Base-by-base conservation (phyloP, 2,888 invertebrate species). In the Parnassius smintheus region DNA sequence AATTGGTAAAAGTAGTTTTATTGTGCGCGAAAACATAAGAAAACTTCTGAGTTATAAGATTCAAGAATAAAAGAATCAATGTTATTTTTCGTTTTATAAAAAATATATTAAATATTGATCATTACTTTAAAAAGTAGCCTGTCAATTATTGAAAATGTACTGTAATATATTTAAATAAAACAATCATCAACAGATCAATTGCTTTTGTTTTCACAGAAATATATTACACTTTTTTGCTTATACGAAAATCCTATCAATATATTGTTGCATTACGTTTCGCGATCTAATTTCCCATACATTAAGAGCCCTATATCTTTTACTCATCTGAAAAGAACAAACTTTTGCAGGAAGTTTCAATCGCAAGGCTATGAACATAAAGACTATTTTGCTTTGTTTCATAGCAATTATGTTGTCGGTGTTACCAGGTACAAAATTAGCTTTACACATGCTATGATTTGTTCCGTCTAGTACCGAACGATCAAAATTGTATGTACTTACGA, bases 261-360 rank as follows among this genome's bases (percentile, higher is more conserved):
- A 82, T 80, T 77, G 77, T 77, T 80, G 79, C 78, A 78, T 59
- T 75, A 9, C 49, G 75, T 77, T 75, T 73, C 74, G 68, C 75
- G 77, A 83, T 83, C 82, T 86, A 84, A 87, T 86, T 87, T 85
- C 82, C 82, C 78, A 85, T 85, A 83, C 82, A 85, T 81, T 79
- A 80, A 75, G 77, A 76, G 73, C 75, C 75, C 78, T 78, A 77
- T 82, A 83, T 81, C 75, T 78, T 76, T 60, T 65, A 68, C 58
- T 56, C 67, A 65, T 73, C 66, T 66, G 60, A 70, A 68, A 75
- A 79, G 71, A 71, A 64, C 1, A 54, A 55, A 66, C 70, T 61
- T 45, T 50, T 69, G 22, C 72, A 45, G 18, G 50, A 42, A 13
- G 35, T 57, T 45, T 63, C 42, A 59, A 66, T 70, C 72, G 53